Conservation (phyloP, 2,888 invertebrate species). For the Hipparchia semele region DNA sequence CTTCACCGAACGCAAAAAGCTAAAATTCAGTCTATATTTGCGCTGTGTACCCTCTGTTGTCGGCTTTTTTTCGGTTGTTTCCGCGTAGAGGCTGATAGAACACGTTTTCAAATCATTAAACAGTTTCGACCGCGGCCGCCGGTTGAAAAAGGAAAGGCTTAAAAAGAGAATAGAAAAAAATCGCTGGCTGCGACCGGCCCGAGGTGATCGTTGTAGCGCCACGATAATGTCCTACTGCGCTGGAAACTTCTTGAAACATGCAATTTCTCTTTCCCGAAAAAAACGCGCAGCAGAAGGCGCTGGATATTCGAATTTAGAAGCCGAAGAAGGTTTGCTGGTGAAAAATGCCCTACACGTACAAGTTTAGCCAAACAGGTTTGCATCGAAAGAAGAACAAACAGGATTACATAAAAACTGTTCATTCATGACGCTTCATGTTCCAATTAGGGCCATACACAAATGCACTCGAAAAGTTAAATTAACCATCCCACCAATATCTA, state of each 20-base stretch:
- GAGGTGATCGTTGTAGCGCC: conserved; percentile 67
- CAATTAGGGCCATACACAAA: no score
- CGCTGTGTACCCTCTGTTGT: conserved; percentile 78
- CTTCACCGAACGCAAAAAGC: conserved; percentile 45
- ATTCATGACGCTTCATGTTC: not conserved
- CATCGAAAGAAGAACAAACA: no score
- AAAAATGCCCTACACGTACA: no score
- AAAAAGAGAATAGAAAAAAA: conserved; percentile 64
- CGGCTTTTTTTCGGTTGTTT: conserved; percentile 81
- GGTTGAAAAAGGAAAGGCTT: conserved; percentile 64
- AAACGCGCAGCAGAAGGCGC: not conserved
- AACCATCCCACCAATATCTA: no score
- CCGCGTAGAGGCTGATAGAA: conserved; percentile 82
- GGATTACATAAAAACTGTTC: no score
- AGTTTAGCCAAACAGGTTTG: no score
- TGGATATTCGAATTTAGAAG: not conserved
- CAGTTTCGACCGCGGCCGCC: conserved; percentile 75
- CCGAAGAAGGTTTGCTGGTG: no score
- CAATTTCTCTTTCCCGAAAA: not conserved
- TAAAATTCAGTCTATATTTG: conserved; percentile 76
- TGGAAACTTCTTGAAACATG: conserved; percentile 45
- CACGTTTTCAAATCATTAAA: conserved; percentile 84
- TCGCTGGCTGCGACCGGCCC: conserved; percentile 57
- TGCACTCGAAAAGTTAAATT: no score
- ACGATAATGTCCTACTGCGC: conserved; percentile 58